These are phyloP conservation scores for Mycalesis mineus DNA, from an alignment of 2,888 invertebrate genomes.

Conservation along the genomic window DNA sequence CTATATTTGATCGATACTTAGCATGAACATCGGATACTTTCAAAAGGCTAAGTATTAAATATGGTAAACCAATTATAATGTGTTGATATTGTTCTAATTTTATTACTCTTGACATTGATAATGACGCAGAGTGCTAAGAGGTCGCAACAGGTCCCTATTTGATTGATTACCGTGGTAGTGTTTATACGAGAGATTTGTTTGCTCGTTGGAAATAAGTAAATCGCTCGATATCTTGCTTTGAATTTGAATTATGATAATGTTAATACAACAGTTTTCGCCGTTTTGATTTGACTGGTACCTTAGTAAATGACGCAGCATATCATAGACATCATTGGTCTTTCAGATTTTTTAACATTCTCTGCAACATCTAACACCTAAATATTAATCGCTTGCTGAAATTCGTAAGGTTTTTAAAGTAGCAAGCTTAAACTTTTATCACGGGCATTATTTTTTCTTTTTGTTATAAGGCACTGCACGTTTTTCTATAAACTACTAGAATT, in stretches of 20 bases:
- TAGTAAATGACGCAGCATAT: neutral
- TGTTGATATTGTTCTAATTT: constrained; percentile 1
- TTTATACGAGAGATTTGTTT: neutral
- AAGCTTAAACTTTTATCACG: no score
- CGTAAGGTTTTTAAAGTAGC: no score
- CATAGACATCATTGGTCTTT: neutral
- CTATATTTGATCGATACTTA: neutral
- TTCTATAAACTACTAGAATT: neutral
- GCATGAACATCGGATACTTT: neutral
- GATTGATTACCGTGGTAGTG: neutral
- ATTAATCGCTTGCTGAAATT: no score
- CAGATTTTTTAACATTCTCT: no score
- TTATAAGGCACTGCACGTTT: neutral
- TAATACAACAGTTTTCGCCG: no score
- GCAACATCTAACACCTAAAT: no score
- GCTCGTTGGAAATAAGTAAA: neutral
- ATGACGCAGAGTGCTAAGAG: neutral
- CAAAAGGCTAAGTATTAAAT: neutral
- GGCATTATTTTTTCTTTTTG: no score
- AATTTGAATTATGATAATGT: neutral
- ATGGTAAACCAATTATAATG: neutral
- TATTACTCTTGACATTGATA: neutral
- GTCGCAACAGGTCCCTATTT: constrained; percentile 32
- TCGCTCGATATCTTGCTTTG: neutral
- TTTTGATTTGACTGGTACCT: neutral